Evolutionary conservation across 2,113 vertebrate genomes (phyloP), one percentile per base, ranked within the genome.

Genomic region (Collichthys lucidus): DNA sequence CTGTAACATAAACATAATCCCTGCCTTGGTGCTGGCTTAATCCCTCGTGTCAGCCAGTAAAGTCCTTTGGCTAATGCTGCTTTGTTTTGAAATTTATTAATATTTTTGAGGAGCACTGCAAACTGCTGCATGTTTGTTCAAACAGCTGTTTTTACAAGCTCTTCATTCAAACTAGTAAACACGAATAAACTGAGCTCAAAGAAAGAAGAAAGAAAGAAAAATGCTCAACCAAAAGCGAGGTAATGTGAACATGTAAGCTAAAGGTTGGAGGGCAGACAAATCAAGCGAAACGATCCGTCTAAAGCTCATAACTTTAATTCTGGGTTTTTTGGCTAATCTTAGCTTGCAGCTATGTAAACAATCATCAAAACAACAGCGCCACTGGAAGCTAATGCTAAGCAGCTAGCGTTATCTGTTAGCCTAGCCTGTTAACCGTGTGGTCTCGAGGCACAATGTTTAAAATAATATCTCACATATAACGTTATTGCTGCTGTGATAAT

Each of bases 351-450:
- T 61, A 52, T 74, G 84, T 84, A 72, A 87, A 83, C 64, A 85
- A 22, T 11, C 20, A 86, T 11, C 75, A 89, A 74, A 85, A 84
- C 84, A 88, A 71, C 85, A 47, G 66, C 46, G 31, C 29, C n/a
- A 5, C 66, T 66, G 67, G 1, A 14, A 62, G 83, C 78, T 83
- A 63, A 82, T 5, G 78, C 79, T 86, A 86, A 31, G 9, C 4
- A 2, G 85, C 82, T 82, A 87, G n/a, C 75, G 2, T 40, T 1
- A 12, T 7, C 16, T 49, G 59, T 65, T 17, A 82, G 61, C 40
- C 4, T 19, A 56, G 80, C 87, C 87, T 35, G 47, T 14, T 17
- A n/a, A 29, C 46, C 53, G 24, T 16, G 1, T 11, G 16, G 5
- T 52, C 19, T 31, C 15, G 1, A n/a, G 35, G 6, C 74, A 64